These are phyloP conservation scores for Onthophagus taurus DNA, from an alignment of 1,140 invertebrate species.

Conservation along the genomic window DNA sequence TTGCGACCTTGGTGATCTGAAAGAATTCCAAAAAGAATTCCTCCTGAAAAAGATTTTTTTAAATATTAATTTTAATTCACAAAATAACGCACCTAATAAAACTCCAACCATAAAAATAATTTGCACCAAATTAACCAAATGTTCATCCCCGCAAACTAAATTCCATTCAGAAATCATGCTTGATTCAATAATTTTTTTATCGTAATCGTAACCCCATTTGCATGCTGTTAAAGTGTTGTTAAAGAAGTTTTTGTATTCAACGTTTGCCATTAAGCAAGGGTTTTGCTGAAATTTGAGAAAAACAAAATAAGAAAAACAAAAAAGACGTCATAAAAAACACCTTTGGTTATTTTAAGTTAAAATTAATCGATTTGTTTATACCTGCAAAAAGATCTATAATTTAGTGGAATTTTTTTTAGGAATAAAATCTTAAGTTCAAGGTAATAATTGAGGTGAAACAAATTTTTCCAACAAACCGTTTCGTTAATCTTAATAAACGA, in stretches of 20 bases:
- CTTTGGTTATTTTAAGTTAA: too few species aligned
- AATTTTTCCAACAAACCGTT: too few species aligned
- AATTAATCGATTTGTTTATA: too few species aligned
- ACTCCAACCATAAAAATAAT: slow-evolving; percentile 44
- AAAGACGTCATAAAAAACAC: too few species aligned
- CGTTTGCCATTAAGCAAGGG: slow-evolving; percentile 3
- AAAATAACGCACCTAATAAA: slow-evolving; percentile 32
- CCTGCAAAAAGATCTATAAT: too few species aligned
- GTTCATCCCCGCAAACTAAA: slow-evolving; percentile 41
- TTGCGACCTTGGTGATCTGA: slow-evolving; percentile 40
- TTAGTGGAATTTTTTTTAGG: too few species aligned
- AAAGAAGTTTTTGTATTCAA: neutral
- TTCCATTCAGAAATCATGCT: slow-evolving; percentile 44
- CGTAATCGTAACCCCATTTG: slow-evolving; percentile 39
- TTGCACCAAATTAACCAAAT: slow-evolving; percentile 42
- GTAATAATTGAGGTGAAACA: too few species aligned
- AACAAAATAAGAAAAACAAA: too few species aligned
- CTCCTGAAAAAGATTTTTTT: slow-evolving; percentile 35
- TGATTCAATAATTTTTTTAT: slow-evolving; percentile 37
- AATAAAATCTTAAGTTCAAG: too few species aligned
- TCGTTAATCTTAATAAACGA: slow-evolving; percentile 3
- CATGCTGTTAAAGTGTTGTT: slow-evolving; percentile 17
- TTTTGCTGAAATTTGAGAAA: neutral
- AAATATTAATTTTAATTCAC: neutral
- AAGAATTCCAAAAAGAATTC: slow-evolving; percentile 41